Evolutionary conservation across 2,113 vertebrate species (phyloP), one percentile per base, ranked within the genome.

Genomic region (Glaucomys volans): DNA sequence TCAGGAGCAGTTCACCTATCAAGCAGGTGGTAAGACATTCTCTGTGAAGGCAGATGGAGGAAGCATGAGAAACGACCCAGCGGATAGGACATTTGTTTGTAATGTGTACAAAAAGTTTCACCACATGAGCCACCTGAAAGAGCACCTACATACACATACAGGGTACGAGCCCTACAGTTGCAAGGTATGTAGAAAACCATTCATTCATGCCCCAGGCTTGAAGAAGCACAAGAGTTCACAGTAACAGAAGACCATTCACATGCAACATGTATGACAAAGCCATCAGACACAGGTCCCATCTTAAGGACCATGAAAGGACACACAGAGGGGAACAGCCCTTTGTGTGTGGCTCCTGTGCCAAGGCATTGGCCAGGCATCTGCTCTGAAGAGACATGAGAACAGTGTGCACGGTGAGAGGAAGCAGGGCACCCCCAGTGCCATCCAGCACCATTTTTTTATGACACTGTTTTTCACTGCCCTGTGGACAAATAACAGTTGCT

Each of bases 241-340:
- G 99, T 98, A 99, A 99, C 44, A 99, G 99, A 98, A 98, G 99
- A 66, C 99, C 99, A 0, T 99, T 99, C 35, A 99, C 99, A 0
- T 99, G 99, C 95, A 99, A 99, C 88, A 99, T 99, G 99, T 99
- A 99, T 40, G 99, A 99, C 98, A 99, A 99, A 97, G 99, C 99
- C 93, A 99, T 99, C 98, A 99, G 99, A 97, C 99, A 99, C 98
- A 99, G 99, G 99, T 99, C 99, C 20, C 99, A 99, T 98, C 99
- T 99, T 98, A 99, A 99, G 97, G 99, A 99, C 98, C 99, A 99
- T 9, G 99, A 99, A 95, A 98, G 99, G 96, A 99, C 99, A 94
- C 99, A 99, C 97, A 97, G 99, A 87, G 99, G 99, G 67, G 99
- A 99, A 97, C 99, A 99, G 97, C 99, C 99, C 76, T 99, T 99